These are phyloP conservation scores for Pantala flavescens DNA, from an alignment of 1,140 invertebrate genomes.

Conservation along the genomic window DNA sequence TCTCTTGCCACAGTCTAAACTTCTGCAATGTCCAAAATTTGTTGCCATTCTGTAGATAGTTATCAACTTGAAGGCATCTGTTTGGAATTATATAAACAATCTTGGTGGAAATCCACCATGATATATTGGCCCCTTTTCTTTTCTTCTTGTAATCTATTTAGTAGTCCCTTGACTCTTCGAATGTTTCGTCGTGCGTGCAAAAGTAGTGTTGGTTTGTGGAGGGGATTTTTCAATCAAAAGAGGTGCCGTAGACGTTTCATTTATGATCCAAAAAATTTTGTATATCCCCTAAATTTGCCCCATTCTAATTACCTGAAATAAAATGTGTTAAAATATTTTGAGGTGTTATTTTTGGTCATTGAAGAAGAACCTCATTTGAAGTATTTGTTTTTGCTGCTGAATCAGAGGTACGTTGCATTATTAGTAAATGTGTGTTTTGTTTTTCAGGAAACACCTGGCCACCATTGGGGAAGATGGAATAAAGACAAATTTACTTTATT, in stretches of 20 bases:
- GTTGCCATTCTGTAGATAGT: not conserved
- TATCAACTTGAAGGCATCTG: not conserved
- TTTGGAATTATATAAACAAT: not conserved
- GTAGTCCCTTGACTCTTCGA: constrained; percentile 27
- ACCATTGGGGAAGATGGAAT: constrained; percentile 2
- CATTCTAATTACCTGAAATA: constrained; percentile 5
- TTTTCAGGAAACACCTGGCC: constrained; percentile 13
- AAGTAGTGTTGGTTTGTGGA: constrained; percentile 63
- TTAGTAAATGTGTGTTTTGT: constrained; percentile 14
- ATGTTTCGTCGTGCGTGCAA: constrained; percentile 45
- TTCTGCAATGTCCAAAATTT: not conserved
- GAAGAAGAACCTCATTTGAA: constrained; percentile 8
- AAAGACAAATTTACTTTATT: constrained; percentile 11
- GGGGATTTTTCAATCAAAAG: constrained; percentile 65
- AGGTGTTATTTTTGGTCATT: constrained; percentile 8
- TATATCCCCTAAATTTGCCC: not conserved
- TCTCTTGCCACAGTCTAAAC: not conserved
- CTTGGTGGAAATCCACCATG: not conserved
- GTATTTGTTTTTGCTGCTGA: constrained; percentile 9
- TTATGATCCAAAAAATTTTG: not conserved
- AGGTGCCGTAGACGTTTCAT: constrained; percentile 46
- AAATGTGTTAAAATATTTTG: constrained; percentile 5
- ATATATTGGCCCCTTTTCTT: not conserved
- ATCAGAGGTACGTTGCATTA: not conserved
- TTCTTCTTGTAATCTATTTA: not conserved